Evolutionary conservation across 2,888 invertebrate genomes (phyloP).

Genomic region (Periphyllus acericola): DNA sequence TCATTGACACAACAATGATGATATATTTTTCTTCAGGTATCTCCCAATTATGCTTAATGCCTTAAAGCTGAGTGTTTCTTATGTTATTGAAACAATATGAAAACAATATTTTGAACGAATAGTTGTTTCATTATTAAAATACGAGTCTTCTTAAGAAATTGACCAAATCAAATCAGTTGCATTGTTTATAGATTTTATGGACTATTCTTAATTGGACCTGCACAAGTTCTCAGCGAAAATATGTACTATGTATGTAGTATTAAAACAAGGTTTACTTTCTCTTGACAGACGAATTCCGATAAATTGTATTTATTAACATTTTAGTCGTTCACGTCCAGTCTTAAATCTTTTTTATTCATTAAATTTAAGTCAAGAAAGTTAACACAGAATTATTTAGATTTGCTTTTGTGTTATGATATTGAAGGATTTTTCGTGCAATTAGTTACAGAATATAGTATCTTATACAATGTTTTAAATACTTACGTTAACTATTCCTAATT

Average conservation of each 20-base stretch:
- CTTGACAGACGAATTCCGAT: not conserved
- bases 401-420: not conserved
- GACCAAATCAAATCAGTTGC: not conserved
- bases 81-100: not conserved
- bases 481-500: not conserved
- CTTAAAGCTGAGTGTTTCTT: not conserved
- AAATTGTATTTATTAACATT: not conserved
- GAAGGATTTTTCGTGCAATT: not conserved
- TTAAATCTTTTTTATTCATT: not conserved
- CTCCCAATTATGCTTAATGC: not conserved
- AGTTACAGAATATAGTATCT: not conserved
- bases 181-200: conserved; percentile 13
- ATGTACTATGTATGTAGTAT: not conserved
- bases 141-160: not conserved
- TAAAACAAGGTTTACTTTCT: conserved; percentile 24
- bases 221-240: not conserved
- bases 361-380: conserved; percentile 8
- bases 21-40: not conserved
- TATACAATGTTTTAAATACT: not conserved
- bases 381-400: not conserved
- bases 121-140: not conserved
- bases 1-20: conserved; percentile 5
- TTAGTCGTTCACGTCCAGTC: not conserved
- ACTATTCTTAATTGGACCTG: conserved; percentile 7
- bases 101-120: not conserved